These are phyloP conservation scores for Alcedo atthis DNA, from an alignment of 2,797 vertebrate genomes.

Conservation along the genomic window DNA sequence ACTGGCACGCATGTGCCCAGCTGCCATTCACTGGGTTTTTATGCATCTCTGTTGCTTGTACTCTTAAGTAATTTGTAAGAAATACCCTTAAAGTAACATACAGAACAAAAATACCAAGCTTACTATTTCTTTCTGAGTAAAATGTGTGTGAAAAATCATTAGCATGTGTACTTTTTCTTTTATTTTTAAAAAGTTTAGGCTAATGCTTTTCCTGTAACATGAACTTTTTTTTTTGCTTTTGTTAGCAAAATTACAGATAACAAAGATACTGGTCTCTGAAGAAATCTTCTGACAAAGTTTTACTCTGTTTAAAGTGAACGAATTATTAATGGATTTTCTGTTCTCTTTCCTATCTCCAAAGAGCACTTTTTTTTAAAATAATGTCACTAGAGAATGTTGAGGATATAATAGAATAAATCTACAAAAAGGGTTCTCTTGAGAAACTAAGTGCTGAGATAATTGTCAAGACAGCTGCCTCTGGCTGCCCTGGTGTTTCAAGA, in stretches of 20 bases:
- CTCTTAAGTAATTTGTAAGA: not conserved
- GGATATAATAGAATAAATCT: not conserved
- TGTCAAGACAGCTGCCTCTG: slow-evolving; percentile 83
- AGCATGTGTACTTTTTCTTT: not conserved
- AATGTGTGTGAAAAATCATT: not conserved
- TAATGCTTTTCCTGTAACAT: not conserved
- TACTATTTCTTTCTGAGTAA: not conserved
- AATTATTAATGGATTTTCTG: not conserved
- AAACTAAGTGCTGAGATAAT: slow-evolving; percentile 81
- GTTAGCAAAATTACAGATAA: not conserved
- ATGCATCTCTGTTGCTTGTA: not conserved
- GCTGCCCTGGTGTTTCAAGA: slow-evolving; percentile 77
- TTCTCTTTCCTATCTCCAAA: not conserved
- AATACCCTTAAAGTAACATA: not conserved
- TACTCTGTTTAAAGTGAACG: not conserved
- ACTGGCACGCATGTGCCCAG: not conserved
- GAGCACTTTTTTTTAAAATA: not conserved
- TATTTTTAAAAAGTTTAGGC: not conserved
- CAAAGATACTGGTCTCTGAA: not conserved
- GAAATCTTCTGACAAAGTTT: not conserved
- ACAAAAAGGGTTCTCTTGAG: slow-evolving; percentile 52
- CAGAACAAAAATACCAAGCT: not conserved
- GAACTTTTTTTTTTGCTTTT: not conserved
- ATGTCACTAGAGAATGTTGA: not conserved
- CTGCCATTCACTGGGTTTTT: not conserved